These are phyloP conservation scores for Armadillidium nasatum DNA, from an alignment of 1,140 invertebrate genomes.

Conservation along the genomic window DNA sequence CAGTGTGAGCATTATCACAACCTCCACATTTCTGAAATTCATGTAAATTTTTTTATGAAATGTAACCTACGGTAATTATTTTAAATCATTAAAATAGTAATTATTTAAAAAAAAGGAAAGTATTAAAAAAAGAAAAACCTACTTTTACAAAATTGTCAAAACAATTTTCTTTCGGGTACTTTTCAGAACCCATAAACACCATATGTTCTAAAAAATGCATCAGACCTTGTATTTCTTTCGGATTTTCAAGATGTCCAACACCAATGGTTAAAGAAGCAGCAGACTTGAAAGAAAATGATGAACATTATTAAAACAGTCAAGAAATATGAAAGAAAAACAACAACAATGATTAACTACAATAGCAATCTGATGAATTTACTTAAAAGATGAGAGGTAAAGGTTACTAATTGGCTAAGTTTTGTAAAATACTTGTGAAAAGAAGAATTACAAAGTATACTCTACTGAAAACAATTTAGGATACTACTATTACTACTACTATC, in stretches of 20 bases:
- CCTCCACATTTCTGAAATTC: slow-evolving; percentile 58
- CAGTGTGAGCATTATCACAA: slow-evolving; percentile 80
- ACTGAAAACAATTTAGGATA: not conserved
- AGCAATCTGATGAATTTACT: no score
- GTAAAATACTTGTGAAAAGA: not conserved
- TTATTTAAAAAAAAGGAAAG: not conserved
- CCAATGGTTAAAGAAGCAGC: slow-evolving; percentile 39
- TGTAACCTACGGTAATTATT: no score
- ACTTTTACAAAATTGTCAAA: slow-evolving; percentile 50
- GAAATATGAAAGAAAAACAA: not conserved
- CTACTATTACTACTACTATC: no score
- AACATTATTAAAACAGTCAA: not conserved
- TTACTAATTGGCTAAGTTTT: not conserved
- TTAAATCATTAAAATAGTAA: no score
- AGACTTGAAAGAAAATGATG: slow-evolving; percentile 26
- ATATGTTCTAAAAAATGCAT: slow-evolving; percentile 98
- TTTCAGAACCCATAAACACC: slow-evolving; percentile 88
- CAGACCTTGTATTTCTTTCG: slow-evolving; percentile 75
- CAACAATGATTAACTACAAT: not conserved
- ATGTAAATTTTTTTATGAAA: not conserved
- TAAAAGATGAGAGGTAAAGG: no score
- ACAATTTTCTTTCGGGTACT: slow-evolving; percentile 91
- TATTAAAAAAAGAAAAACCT: not conserved
- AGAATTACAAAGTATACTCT: not conserved
- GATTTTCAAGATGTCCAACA: slow-evolving; percentile 77